Evolutionary conservation across 2,888 invertebrate genomes (phyloP).

Genomic region (Pandemis corylana): DNA sequence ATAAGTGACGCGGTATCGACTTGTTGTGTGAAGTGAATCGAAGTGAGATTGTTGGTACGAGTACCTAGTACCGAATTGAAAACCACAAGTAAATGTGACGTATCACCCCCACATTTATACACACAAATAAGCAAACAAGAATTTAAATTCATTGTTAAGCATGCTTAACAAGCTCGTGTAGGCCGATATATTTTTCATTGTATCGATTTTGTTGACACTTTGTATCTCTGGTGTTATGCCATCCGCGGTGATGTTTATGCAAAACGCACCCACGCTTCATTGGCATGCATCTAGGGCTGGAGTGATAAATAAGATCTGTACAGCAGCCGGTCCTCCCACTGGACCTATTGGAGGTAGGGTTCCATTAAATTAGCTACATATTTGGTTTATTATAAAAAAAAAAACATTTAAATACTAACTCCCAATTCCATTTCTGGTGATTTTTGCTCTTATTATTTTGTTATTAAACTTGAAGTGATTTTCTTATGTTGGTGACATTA

Average conservation of each 20-base stretch:
- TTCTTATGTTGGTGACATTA: too few relatives aligned
- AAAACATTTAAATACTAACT: too few relatives aligned
- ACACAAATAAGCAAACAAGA: neutral
- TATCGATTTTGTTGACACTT: slow-evolving; percentile 40
- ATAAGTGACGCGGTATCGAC: too few relatives aligned
- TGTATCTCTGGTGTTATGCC: slow-evolving; percentile 61
- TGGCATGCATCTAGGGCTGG: slow-evolving; percentile 70
- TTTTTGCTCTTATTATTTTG: too few relatives aligned
- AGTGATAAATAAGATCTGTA: slow-evolving; percentile 64
- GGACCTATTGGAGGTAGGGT: slow-evolving; percentile 39
- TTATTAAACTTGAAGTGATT: too few relatives aligned
- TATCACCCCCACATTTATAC: neutral
- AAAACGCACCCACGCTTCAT: slow-evolving; percentile 72
- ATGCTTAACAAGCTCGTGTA: slow-evolving; percentile 23
- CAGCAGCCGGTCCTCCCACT: slow-evolving; percentile 69
- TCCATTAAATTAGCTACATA: neutral
- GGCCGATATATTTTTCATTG: slow-evolving; percentile 29
- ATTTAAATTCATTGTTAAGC: neutral
- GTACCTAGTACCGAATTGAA: too few relatives aligned
- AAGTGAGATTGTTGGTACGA: too few relatives aligned
- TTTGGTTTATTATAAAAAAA: too few relatives aligned
- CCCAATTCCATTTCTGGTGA: too few relatives aligned
- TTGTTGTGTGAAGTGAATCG: too few relatives aligned
- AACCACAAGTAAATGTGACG: too few relatives aligned
- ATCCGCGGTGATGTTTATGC: slow-evolving; percentile 70